These are phyloP conservation scores for Octonoba sinensis DNA, from an alignment of 2,888 invertebrate genomes.

Conservation along the genomic window DNA sequence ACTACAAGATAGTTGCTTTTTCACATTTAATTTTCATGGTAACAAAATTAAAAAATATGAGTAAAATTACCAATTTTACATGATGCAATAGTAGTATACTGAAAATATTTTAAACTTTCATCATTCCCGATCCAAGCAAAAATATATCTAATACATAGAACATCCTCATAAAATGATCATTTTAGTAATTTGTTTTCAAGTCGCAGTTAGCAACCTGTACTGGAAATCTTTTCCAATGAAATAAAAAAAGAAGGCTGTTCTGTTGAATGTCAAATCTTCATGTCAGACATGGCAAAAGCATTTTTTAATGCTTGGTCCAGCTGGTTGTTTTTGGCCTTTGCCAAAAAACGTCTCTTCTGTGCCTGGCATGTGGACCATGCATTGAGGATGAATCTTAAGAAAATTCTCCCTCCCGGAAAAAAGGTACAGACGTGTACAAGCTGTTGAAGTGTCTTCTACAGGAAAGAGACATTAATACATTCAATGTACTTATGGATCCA, in stretches of 20 bases:
- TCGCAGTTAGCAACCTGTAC: no score
- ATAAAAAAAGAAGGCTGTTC: not conserved
- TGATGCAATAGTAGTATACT: no score
- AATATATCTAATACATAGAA: no score
- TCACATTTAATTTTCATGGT: no score
- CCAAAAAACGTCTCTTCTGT: slow-evolving; percentile 24
- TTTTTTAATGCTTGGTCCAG: slow-evolving; percentile 60
- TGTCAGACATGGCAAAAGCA: slow-evolving; percentile 56
- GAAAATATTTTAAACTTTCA: no score
- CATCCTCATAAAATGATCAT: no score
- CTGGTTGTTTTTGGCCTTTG: slow-evolving; percentile 9
- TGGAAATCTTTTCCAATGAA: no score
- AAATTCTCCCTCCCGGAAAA: not conserved
- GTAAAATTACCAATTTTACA: no score
- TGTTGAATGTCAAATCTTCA: slow-evolving; percentile 28
- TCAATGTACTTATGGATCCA: not conserved
- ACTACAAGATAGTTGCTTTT: no score
- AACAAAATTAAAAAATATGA: no score
- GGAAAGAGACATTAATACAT: not conserved
- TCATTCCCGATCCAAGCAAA: no score
- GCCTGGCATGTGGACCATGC: slow-evolving; percentile 52
- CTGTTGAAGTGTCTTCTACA: not conserved
- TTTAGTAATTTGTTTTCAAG: no score
- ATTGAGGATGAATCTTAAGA: slow-evolving; percentile 7
- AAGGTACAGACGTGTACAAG: not conserved